Evolutionary conservation across 2,113 vertebrate species (phyloP), one percentile per base, ranked within the genome.

Genomic region (Dolichotis patagonum): DNA sequence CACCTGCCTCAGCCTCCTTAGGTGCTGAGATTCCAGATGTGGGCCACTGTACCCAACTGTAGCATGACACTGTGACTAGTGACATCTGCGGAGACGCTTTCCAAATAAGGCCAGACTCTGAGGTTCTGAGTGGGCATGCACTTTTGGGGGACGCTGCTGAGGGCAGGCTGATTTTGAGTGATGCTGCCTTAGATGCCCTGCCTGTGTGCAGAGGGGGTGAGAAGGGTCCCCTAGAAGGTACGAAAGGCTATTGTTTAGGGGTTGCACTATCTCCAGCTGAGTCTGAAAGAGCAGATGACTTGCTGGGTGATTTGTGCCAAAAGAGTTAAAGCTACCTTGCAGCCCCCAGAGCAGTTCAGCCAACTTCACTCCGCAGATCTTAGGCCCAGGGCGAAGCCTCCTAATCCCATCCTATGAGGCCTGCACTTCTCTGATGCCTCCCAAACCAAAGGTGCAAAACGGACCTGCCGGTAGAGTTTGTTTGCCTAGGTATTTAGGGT

Each of bases 181-280:
- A 62, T 7, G 2, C 35, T 19, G 35, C 22, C 41, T 43, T 30
- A 4, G 54, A 8, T 10, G 24, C 8, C 5, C 16, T 30, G n/a
- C 8, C 0, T 32, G 30, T 16, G 3, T 16, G 3, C 5, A 0
- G n/a, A 30, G 82, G 7, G n/a, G 26, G 3, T 0, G 1, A 49
- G 54, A 52, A 43, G 13, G 10, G 24, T 26, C 49, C 19, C 19
- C 10, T 35, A 24, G 41, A n/a, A 90, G 67, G 46, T 7, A 10
- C 30, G 9, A 5, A 35, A 17, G 12, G 10, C 13, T 58, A 7
- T 22, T 30, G 26, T 54, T 7, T 43, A 67, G 83, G 62, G 80
- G 7, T 2, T 19, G 5, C 22, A 10, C 1, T 16, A 10, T n/a
- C 56, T 85, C 56, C 38, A 32, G n/a, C 85, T 58, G 38, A 24